These are phyloP conservation scores for Trypoxylon attenuatum DNA, from an alignment of 2,888 invertebrate species.

Conservation along the genomic window DNA sequence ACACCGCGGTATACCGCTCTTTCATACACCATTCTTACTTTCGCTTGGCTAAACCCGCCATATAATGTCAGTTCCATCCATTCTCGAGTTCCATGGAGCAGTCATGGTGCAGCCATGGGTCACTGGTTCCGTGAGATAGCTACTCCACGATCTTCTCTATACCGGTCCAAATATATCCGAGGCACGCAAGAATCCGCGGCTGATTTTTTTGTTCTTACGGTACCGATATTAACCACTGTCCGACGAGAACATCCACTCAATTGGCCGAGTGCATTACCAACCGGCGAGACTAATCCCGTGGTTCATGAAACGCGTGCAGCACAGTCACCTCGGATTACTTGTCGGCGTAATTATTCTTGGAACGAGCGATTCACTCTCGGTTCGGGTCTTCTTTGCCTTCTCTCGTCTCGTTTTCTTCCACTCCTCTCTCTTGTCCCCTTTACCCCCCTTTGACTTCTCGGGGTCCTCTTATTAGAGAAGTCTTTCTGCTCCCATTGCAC, in stretches of 20 bases:
- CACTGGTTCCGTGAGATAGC: no score
- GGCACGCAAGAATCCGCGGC: not conserved
- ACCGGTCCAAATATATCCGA: not conserved
- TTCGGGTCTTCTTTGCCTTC: not conserved
- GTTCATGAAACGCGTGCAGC: not conserved
- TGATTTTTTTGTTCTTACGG: not conserved
- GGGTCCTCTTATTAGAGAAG: constrained; percentile 30
- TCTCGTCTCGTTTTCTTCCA: not conserved
- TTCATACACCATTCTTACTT: no score
- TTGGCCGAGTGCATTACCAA: not conserved
- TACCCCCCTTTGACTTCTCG: constrained; percentile 1
- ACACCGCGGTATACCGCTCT: no score
- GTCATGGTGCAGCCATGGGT: no score
- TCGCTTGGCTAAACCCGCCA: no score
- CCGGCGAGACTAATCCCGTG: not conserved
- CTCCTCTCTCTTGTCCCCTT: not conserved
- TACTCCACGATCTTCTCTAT: no score
- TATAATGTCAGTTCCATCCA: no score
- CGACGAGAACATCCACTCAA: no score
- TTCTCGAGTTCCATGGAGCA: no score
- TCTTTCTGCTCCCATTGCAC: constrained; percentile 44
- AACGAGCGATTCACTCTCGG: not conserved
- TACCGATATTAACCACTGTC: not conserved
- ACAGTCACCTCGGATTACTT: not conserved
- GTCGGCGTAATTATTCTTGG: not conserved